Evolutionary conservation across 2,888 invertebrate genomes (phyloP), one percentile per base, ranked within the genome.

Genomic region (Xanthorhoe spadicearia): DNA sequence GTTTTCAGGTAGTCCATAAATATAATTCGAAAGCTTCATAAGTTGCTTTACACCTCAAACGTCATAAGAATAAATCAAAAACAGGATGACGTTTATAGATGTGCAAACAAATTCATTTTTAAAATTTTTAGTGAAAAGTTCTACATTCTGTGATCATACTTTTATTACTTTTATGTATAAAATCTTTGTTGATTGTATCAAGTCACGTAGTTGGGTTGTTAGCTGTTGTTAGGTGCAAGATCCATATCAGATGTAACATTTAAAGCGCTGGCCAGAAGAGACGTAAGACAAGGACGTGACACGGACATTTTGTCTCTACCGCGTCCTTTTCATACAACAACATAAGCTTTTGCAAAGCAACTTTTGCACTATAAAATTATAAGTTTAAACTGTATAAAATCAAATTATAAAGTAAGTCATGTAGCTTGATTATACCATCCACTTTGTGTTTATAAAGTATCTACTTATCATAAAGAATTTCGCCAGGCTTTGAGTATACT

Each of bases 191-290:
- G 66, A 57, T 57, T 48, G 57, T 66, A 66, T 62, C 66, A 50
- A 62, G 62, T 62, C 66, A 66, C 66, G 62, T 62, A 53, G 13
- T 50, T 13, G 28, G 38, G 48, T 62, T 62, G 61, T 58, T 54
- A 58, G 61, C 13, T 43, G 53, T 62, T 51, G 53, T 62, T 62
- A 59, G 66, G 64, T 64, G 64, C 60, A 68, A 43, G 56, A 55
- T 51, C 54, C n/a, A 43, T 56, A 60, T 56, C 38, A 15, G 49
- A 61, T 61, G 55, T 17, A 53, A 52, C 46, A 28, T 23, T 23
- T 23, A 4, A 23, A 23, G 23, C 23, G 23, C 23, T 23, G 23
- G 23, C 23, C n/a, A n/a, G 23, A 23, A 23, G 23, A n/a, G n/a
- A n/a, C n/a, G n/a, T n/a, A n/a, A n/a, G n/a, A n/a, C n/a, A n/a